Conservation (phyloP, 2,113 vertebrate genomes). For the Mus spicilegus region DNA sequence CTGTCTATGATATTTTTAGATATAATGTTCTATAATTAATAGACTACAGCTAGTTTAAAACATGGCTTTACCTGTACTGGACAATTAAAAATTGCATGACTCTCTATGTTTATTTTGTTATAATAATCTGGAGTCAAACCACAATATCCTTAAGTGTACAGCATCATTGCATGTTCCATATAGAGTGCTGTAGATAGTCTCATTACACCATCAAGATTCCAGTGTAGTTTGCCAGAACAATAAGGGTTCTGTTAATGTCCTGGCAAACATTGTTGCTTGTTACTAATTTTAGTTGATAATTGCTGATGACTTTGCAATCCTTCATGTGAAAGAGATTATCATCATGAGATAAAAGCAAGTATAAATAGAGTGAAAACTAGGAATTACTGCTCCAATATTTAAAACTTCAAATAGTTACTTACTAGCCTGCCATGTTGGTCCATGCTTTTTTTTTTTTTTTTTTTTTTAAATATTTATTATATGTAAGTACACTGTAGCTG, state of each 20-base stretch:
- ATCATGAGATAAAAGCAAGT: not conserved
- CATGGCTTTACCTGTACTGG: not conserved
- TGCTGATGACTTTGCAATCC: slow-evolving; percentile 20
- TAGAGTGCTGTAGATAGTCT: not conserved
- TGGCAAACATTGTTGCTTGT: not conserved
- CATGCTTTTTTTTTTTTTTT: too few relatives aligned
- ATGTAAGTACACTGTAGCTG: too few relatives aligned
- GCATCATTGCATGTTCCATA: not conserved
- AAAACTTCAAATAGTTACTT: slow-evolving; percentile 10
- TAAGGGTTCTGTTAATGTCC: not conserved
- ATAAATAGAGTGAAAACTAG: slow-evolving; percentile 7
- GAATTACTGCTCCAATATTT: not conserved
- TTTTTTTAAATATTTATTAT: too few relatives aligned
- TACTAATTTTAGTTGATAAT: slow-evolving; percentile 29
- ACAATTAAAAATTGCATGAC: not conserved
- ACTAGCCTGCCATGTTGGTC: not conserved
- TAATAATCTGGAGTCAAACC: not conserved
- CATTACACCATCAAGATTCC: not conserved
- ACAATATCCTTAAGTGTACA: not conserved
- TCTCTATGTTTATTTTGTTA: not conserved
- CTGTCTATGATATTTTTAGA: not conserved
- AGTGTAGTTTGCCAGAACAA: not conserved
- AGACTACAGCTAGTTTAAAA: not conserved
- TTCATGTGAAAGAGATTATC: not conserved
- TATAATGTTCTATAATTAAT: not conserved